Evolutionary conservation across 2,888 invertebrate species (phyloP), one percentile per base, ranked within the genome.

Genomic region (Operophtera brumata): DNA sequence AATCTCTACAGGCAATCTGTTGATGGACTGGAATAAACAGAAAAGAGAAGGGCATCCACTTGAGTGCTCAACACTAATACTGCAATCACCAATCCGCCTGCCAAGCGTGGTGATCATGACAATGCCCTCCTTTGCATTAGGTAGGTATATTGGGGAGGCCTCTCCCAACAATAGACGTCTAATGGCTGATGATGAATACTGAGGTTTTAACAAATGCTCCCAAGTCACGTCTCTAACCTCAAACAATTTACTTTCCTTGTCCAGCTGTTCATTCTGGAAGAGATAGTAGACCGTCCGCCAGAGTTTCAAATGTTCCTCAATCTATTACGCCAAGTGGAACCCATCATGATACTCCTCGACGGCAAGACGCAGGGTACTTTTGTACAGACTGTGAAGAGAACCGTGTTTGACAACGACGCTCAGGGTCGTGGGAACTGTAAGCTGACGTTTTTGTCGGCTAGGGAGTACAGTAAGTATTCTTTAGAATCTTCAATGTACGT

Each of bases 241-340:
- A 20, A 20, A 20, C 20, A 20, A 20, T 20, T 20, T 20, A 20
- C 20, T 39, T 42, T 49, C 26, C 8, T 34, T 28, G 11, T 34
- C 35, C 69, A 94, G 91, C 73, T 96, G 1, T 91, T 91, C 72
- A 83, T 95, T 44, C 88, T 95, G 68, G 92, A 94, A 60, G 95
- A 96, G 79, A 91, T 93, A 56, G 81, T 91, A 12, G 95, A 96
- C 75, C 85, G 91, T 0, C 82, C 86, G 0, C 93, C 94, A 0
- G 92, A 93, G 65, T 93, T 93, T 76, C 84, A 87, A 51, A 85
- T 93, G 61, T 91, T 93, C 40, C 82, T 86, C 32, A 89, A 87
- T 48, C 71, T 94, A 8, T 93, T 90, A 71, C 86, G 90, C 5
- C 93, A 94, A 79, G 90, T 93, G 11, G 85, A 91, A 13, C 94